Evolutionary conservation across 1,140 invertebrate genomes (phyloP), one percentile per base, ranked within the genome.

Genomic region (Zophobas atratus): DNA sequence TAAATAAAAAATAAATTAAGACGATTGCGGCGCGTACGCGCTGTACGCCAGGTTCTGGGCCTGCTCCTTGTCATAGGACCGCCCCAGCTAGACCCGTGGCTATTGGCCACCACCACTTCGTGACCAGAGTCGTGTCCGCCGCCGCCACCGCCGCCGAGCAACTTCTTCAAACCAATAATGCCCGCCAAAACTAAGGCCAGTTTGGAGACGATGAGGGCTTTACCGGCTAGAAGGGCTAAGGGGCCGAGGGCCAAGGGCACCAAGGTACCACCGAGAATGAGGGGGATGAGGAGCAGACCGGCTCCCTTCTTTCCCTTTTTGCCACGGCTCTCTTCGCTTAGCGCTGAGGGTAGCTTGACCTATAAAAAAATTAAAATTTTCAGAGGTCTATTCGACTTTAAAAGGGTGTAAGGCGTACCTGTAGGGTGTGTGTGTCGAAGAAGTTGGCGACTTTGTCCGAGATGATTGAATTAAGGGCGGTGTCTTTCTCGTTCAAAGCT

Each of bases 121-220:
- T 94, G 93, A 2, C 92, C 89, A 46, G 89, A 83, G 6, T 85
- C 83, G 43, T 84, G 82, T 34, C 87, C 81, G 56, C 91, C 89
- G 8, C 91, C 89, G 38, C 88, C 89, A 38, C 88, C 89, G 1
- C 90, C 89, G 6, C 92, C 91, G 8, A 95, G 87, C 0, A 96
- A 88, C 83, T 95, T 95, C 89, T 95, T 96, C 81, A 96, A 87
- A 0, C 94, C 94, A 73, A 96, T 94, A 78, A 96, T 95, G 73
- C 92, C 93, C 39, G 94, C 93, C 34, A 95, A 86, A 0, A 94
- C 93, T 41, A 96, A 84, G 3, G 94, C 94, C 53, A 96, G 86
- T 84, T 96, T 96, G 82, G 93, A 94, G 57, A 95, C 92, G 81
- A 96, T 95, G 43, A 96, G 86, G 43, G 94, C 94, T 85, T 96